Percentiles rank a stretch among this genome's conserved stretches.
phyloP scores from a whole-genome alignment of 2,888 invertebrate species.

The Acleris literana region DNA sequence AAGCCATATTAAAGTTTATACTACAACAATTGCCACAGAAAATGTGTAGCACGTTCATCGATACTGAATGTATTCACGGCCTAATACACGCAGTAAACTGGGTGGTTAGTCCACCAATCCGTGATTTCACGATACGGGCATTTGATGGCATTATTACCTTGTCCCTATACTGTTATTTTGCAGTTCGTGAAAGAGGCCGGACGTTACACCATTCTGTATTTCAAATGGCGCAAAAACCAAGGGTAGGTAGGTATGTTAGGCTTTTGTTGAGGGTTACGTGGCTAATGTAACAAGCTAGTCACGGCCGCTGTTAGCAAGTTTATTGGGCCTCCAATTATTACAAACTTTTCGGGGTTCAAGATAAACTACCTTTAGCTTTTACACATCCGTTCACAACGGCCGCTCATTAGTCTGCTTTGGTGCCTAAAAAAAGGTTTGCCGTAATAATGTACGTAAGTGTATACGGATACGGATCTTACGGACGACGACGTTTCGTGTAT shows the following conservation, averaged over 20 bases:
- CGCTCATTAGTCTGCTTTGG: slow-evolving; percentile 9
- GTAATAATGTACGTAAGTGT: neutral
- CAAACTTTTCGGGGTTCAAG: slow-evolving; percentile 30
- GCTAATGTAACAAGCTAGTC: slow-evolving; percentile 31
- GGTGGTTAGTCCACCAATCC: slow-evolving; percentile 35
- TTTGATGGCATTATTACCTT: slow-evolving; percentile 36
- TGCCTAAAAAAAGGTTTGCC: neutral
- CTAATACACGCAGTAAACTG: slow-evolving; percentile 31
- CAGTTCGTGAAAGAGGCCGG: slow-evolving; percentile 21
- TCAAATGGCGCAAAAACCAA: slow-evolving; percentile 27
- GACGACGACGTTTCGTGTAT: too few species aligned
- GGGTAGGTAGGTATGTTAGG: slow-evolving; percentile 22
- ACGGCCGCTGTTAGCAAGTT: slow-evolving; percentile 28
- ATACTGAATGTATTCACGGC: slow-evolving; percentile 31
- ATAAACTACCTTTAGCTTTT: slow-evolving; percentile 24
- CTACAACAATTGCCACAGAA: neutral
- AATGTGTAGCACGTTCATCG: neutral
- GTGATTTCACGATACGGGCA: slow-evolving; percentile 36
- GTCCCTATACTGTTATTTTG: slow-evolving; percentile 29
- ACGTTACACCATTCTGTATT: slow-evolving; percentile 12
- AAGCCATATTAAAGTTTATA: neutral
- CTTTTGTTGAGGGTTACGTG: slow-evolving; percentile 23
- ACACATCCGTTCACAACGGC: slow-evolving; percentile 4
- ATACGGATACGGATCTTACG: neutral
- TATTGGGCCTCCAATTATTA: slow-evolving; percentile 33